These are phyloP conservation scores for Chloropsis cyanopogon DNA, from an alignment of 2,113 vertebrate species.

Conservation along the genomic window DNA sequence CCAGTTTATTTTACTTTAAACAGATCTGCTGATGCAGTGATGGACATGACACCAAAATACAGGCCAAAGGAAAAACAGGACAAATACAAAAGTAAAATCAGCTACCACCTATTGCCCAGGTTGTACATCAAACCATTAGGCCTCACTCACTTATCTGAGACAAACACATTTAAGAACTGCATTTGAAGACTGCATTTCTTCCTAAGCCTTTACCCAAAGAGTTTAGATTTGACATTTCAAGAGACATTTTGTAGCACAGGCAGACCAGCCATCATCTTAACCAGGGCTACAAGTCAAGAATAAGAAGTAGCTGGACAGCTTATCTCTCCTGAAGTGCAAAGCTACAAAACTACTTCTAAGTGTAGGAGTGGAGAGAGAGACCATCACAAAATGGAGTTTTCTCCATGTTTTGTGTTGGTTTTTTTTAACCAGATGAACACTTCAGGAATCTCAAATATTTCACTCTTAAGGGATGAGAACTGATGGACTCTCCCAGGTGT, in stretches of 20 bases:
- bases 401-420: background rate
- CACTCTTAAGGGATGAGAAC: background rate
- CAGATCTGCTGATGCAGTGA: background rate
- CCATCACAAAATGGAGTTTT: background rate
- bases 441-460: background rate
- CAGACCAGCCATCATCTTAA: background rate
- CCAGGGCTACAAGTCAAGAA: background rate
- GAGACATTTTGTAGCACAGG: background rate
- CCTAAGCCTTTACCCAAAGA: background rate
- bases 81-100: background rate
- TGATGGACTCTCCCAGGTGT: background rate
- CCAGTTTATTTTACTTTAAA: background rate
- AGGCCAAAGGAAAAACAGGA: background rate
- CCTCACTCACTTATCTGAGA: background rate
- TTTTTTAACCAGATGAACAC: background rate
- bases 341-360: background rate
- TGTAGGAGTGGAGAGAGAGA: background rate
- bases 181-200: background rate
- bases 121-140: background rate
- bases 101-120: background rate
- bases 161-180: background rate
- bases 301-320: background rate
- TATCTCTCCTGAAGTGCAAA: background rate
- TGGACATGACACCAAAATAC: background rate
- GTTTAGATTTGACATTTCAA: slow-evolving; percentile 5